Evolutionary conservation across 2,888 invertebrate species (phyloP), one percentile per base, ranked within the genome.

Genomic region (Mythimna vitellina): DNA sequence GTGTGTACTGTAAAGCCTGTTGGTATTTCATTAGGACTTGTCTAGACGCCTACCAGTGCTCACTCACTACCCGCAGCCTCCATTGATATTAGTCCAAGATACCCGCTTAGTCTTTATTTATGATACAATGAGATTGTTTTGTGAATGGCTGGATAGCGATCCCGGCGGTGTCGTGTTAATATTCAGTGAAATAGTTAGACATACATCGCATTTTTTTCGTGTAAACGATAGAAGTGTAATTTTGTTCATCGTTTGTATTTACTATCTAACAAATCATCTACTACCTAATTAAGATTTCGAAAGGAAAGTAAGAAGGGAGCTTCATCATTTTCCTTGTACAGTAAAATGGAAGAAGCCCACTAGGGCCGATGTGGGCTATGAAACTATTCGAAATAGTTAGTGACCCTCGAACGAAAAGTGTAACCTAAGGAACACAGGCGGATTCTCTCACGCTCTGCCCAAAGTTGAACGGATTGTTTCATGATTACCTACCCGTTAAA

Each of bases 11-110:
- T 12, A 42, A 42, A 42, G 42, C 42, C 42, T 38, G 22, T 54
- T 38, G 22, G 49, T 64, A 76, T 73, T 80, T 70, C 54, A 80
- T 76, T 70, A 80, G 1, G 38, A 12, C 58, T 38, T 49, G 77
- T 68, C 73, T 77, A 70, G 73, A 68, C 69, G 46, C 49, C 20
- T 56, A 57, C 38, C 53, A 73, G n/a, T 14, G 76, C 60, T 79
- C 42, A 49, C 20, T 42, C 29, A 32, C 32, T 54, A 68, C 12
- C 32, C 42, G 29, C 57, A n/a, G 22, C 49, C 32, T 4, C 20
- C 38, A 70, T 70, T 69, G 69, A 66, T 76, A 67, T 76, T 58
- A 54, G 51, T 60, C 60, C 51, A 22, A 71, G 22, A 32, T 46
- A 46, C 46, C 35, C 46, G 29, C 3, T 62, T 46, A 35, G 6